Percentiles rank a stretch among this genome's conserved stretches.
Evolutionary conservation across 2,888 invertebrate genomes (phyloP).

Genomic region (Cephus sareptanus): DNA sequence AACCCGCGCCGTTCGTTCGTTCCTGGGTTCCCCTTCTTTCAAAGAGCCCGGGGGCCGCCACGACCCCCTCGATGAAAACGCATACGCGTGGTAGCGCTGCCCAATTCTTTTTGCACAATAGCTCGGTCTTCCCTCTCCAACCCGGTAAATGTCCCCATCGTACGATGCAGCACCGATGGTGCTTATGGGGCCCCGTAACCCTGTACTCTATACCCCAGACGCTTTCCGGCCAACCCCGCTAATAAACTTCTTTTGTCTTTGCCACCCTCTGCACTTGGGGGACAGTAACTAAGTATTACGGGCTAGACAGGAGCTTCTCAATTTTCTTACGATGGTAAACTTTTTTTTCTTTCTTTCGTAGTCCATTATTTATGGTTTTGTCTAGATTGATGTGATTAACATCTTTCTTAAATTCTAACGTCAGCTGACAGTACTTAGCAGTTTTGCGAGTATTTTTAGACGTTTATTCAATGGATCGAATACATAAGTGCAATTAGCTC

Average conservation of each 20-base stretch:
- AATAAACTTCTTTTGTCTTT: constrained; percentile 58
- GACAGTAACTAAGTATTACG: neutral
- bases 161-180: constrained; percentile 17
- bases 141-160: constrained; percentile 18
- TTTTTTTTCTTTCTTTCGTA: constrained; percentile 18
- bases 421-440: neutral
- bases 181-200: constrained; percentile 7
- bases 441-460: neutral
- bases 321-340: constrained; percentile 9
- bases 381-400: neutral
- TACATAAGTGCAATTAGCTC: neutral
- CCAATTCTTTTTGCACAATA: constrained; percentile 55
- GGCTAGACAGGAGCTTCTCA: neutral
- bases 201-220: constrained; percentile 18
- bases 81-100: constrained; percentile 33
- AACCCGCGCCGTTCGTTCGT: constrained; percentile 32
- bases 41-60: constrained; percentile 34
- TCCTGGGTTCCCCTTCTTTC: constrained; percentile 24
- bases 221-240: constrained; percentile 29
- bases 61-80: constrained; percentile 43
- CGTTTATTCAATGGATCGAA: neutral
- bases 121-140: constrained; percentile 30
- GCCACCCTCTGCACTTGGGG: constrained; percentile 20
- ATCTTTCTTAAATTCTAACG: neutral
- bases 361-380: neutral